Conservation (phyloP, 2,113 vertebrate genomes). For the Urocolius indicus region DNA sequence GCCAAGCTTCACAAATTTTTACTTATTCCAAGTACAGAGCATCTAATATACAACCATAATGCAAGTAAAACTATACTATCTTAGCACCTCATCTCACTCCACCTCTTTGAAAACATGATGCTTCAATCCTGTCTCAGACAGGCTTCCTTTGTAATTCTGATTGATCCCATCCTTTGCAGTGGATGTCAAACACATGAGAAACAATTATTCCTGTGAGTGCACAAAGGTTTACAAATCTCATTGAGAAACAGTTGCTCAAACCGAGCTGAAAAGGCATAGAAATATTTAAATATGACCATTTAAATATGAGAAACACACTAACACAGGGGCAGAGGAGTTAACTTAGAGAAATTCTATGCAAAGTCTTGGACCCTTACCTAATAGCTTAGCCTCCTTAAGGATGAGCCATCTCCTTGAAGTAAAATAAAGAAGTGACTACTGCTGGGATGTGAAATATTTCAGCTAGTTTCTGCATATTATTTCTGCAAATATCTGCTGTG, state of each 20-base stretch:
- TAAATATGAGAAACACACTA: not conserved
- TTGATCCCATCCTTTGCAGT: not conserved
- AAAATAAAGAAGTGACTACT: not conserved
- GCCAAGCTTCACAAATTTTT: not conserved
- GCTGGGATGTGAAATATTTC: not conserved
- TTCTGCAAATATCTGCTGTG: not conserved
- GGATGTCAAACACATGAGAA: not conserved
- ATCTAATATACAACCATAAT: not conserved
- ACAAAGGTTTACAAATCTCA: not conserved
- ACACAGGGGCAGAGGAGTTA: not conserved
- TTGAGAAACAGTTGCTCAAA: not conserved
- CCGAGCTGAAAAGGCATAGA: not conserved
- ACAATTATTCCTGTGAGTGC: not conserved
- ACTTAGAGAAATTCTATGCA: not conserved
- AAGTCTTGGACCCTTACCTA: rapidly evolving
- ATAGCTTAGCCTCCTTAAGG: not conserved
- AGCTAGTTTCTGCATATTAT: not conserved
- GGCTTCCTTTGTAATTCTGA: not conserved
- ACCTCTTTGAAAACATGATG: not conserved
- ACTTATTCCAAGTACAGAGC: not conserved
- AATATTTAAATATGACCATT: not conserved
- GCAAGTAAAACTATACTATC: not conserved
- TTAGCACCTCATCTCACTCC: not conserved
- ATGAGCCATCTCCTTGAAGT: not conserved
- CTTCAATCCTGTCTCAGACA: not conserved